Percentiles rank a stretch among this genome's conserved stretches.
Evolutionary conservation across 2,797 vertebrate species (phyloP).

Genomic region (Rhinichthys osculus): DNA sequence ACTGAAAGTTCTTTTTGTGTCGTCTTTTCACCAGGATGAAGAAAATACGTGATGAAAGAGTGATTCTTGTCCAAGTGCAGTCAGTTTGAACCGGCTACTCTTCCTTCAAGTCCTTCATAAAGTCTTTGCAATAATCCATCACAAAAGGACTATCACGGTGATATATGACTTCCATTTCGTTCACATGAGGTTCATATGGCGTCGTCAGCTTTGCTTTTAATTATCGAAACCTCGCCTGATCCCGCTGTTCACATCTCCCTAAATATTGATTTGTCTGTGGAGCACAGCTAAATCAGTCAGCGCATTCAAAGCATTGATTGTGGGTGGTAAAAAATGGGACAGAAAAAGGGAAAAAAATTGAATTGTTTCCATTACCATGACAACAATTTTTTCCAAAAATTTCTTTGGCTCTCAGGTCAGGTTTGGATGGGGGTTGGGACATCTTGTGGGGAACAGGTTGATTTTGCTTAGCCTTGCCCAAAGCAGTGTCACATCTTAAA

Average conservation of each 20-base stretch:
- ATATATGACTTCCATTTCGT: conserved; percentile 25
- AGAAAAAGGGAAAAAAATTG: neutral
- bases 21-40: too few relatives aligned
- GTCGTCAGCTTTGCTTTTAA: conserved; percentile 29
- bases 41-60: neutral
- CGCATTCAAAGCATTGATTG: conserved; percentile 26
- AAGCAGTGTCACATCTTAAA: neutral
- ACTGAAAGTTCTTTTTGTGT: too few relatives aligned
- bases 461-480: conserved; percentile 21
- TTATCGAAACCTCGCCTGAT: conserved; percentile 17
- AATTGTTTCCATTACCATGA: conserved; percentile 24
- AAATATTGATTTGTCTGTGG: conserved; percentile 40
- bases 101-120: neutral
- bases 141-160: conserved; percentile 27
- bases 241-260: conserved; percentile 18
- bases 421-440: conserved; percentile 2
- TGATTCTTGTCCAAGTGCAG: neutral
- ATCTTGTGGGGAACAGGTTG: neutral
- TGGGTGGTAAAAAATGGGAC: conserved; percentile 19
- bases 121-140: conserved; percentile 26
- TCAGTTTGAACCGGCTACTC: neutral
- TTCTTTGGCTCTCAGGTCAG: conserved; percentile 15
- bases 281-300: conserved; percentile 38
- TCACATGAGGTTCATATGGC: neutral
- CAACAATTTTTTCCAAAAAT: conserved; percentile 24